Conservation (phyloP, 2,113 vertebrate species). For the Oncorhynchus nerka region DNA sequence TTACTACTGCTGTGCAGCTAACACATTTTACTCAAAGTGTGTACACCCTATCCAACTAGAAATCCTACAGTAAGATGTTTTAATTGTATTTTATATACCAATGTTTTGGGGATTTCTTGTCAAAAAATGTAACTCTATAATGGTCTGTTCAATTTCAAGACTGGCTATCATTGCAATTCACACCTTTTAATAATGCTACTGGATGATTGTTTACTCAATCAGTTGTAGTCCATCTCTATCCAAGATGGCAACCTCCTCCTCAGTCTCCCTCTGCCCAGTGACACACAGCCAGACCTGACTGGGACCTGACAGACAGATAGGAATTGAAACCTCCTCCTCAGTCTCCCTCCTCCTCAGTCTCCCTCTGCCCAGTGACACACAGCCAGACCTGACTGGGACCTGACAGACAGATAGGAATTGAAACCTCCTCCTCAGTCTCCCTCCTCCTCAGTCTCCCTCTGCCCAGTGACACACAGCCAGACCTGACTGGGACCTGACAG, state of each 20-base stretch:
- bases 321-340: not conserved
- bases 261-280: not conserved
- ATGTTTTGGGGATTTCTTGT: not conserved
- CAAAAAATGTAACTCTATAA: too few relatives aligned
- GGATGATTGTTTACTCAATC: not conserved
- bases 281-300: not conserved
- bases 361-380: not conserved
- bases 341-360: not conserved
- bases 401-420: too few relatives aligned
- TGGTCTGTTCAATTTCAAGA: too few relatives aligned
- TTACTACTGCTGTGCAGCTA: not conserved
- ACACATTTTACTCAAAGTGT: slow-evolving; percentile 27
- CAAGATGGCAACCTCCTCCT: not conserved
- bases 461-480: not conserved
- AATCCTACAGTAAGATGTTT: too few relatives aligned
- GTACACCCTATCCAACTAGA: slow-evolving; percentile 8
- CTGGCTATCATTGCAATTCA: too few relatives aligned
- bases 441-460: not conserved
- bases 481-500: too few relatives aligned
- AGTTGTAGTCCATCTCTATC: not conserved
- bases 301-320: too few relatives aligned
- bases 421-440: not conserved
- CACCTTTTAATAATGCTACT: not conserved
- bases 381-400: not conserved
- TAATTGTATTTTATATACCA: not conserved